Evolutionary conservation across 2,113 vertebrate species (phyloP), one percentile per base, ranked within the genome.

Genomic region (Perccottus glenii): DNA sequence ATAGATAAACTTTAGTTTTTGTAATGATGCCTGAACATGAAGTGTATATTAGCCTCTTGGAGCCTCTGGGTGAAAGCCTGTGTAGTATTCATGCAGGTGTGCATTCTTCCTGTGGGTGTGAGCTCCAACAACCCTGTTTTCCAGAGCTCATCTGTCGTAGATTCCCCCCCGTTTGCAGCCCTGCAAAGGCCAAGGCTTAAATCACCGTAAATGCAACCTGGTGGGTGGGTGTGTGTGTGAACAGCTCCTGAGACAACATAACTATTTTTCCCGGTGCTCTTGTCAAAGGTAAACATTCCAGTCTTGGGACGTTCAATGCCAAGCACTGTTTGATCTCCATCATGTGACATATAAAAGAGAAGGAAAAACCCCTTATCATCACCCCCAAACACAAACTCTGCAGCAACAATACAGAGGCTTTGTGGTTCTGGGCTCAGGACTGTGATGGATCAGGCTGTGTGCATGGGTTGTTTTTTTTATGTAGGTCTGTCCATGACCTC

Each of bases 281-380:
- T 58, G 77, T 82, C 72, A 60, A 87, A 86, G 59, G 80, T 84
- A 88, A 89, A 88, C 85, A 87, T 89, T 90, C 86, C 86, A 85
- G 80, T 60, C 64, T 50, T 64, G 81, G 85, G 80, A 81, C 60
- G 77, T 75, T 88, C 80, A 86, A 70, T 81, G 82, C 77, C 84
- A 83, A 78, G 70, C 19, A 8, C 69, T 5, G 76, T 86, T 85
- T 89, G 83, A 89, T 87, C 71, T 83, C 52, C 42, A 57, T 82
- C 87, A 86, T 83, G 83, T 89, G 78, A 90, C 78, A 85, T 70
- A 55, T 81, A 69, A 83, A 77, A 76, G 75, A 45, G 64, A 50
- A 56, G 56, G 65, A 67, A 75, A 57, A 1, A 11, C 57, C 46
- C 36, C 56, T 73, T 48, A 72, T 84, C 63, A 46, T 66, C 44